Base-by-base conservation (phyloP, 2,113 vertebrate genomes). In the Notothenia coriiceps region DNA sequence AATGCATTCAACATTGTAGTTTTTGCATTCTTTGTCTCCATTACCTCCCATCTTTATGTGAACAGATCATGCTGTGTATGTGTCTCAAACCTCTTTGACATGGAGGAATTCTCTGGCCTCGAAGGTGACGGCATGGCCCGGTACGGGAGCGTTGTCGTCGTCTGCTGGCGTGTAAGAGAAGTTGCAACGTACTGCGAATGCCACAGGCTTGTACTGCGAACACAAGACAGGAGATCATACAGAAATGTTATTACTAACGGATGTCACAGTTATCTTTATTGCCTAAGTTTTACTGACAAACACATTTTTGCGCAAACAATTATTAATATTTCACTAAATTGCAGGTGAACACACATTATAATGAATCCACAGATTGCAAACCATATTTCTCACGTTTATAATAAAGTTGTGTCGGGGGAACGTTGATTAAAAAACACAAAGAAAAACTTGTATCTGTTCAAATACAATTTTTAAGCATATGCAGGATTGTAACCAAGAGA, bases 41-140 rank as follows among this genome's bases (percentile, higher is more conserved):
- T 18, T 49, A 75, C 47, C 1, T 51, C 1, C 20, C 33, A 56
- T 12, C 10, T 63, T 2, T 11, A n/a, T 64, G 44, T 61, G 14
- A 51, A 6, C 25, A 47, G 40, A 18, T 46, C 8, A 20, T 51
- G 1, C 20, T 29, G 62, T 61, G 54, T 10, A 10, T 63, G 2
- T 67, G 35, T 43, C 76, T 89, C 95, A 95, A 89, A 99, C 98
- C 96, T 99, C 98, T 96, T 99, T 99, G 94, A 99, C 95, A 70
- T 99, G 98, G 79, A 99, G 96, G 94, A 99, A 99, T 94, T 99
- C 98, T 95, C 97, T 97, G 89, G 97, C 96, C 83, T 99, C 98
- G 69, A 99, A 99, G 64, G 97, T 97, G 93, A 99, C 96, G 56
- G 97, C 98, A 93, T 97, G 97, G 86, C 98, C 97, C 9, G 96